Evolutionary conservation across 2,797 vertebrate genomes (phyloP), one percentile per base, ranked within the genome.

Genomic region (Sebastolobus alascanus): DNA sequence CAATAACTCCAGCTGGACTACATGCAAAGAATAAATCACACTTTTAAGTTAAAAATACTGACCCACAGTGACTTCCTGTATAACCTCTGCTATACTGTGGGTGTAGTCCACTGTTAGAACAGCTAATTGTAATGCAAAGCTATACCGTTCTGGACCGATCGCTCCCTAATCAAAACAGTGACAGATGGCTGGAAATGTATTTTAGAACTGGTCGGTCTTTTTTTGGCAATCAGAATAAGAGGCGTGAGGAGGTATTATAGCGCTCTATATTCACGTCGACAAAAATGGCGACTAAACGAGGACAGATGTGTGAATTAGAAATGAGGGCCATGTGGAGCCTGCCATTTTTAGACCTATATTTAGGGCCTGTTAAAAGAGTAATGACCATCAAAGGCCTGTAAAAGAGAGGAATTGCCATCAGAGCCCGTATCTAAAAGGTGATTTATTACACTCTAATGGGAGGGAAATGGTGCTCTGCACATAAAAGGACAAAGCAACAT

Each of bases 291-390:
- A 85, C 91, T 93, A 94, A 94, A 93, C 88, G 90, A 91, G 94
- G 94, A 96, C 95, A 95, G 95, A 96, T 96, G 94, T 94, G 94
- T 94, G 90, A 95, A 96, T 96, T 95, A 95, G 92, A 94, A 94
- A 95, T 95, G 95, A 96, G 94, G 89, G 87, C 94, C 91, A 92
- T 95, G 93, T 95, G 93, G 93, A 93, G 93, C 89, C 82, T 93
- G 92, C 92, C 94, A 94, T 94, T 95, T 92, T 89, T 93, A 94
- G 93, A 90, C 89, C 95, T 96, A 95, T 93, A 95, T 95, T 95
- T 96, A 96, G 95, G 93, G 92, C 89, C 93, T 94, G 93, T 93
- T 95, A 94, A 94, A 96, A 95, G 95, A 95, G 92, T 95, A 95
- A 96, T 96, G 95, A 93, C 94, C 92, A 95, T 95, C 94, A 95